A percentile compares a stretch with the other conserved stretches of the same genome.
These are phyloP conservation scores for Leptinotarsa juncta DNA, from an alignment of 2,888 invertebrate genomes.

Conservation along the genomic window DNA sequence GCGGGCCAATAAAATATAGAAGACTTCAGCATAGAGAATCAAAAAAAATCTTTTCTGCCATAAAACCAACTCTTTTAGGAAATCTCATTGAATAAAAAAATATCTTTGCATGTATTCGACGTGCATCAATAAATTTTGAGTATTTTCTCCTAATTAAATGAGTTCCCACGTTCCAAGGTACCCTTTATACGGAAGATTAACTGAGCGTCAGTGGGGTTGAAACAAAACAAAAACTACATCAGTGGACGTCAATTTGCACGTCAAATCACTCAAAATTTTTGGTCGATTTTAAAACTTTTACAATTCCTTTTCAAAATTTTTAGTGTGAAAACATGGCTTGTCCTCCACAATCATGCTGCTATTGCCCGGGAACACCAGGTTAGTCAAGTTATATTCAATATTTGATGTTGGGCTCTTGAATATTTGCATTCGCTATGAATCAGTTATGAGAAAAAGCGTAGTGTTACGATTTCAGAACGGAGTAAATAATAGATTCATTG, in stretches of 20 bases:
- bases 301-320: not conserved
- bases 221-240: slow-evolving; percentile 6
- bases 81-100: no score
- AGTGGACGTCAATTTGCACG: not conserved
- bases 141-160: no score
- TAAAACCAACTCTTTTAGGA: no score
- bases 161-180: not conserved
- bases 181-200: not conserved
- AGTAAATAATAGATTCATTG: no score
- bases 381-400: not conserved
- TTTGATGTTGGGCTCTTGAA: not conserved
- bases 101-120: no score
- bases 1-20: no score
- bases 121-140: no score
- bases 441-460: no score
- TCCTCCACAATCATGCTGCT: not conserved
- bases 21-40: no score
- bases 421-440: not conserved
- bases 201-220: not conserved
- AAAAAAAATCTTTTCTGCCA: no score
- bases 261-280: slow-evolving; percentile 6
- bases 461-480: no score
- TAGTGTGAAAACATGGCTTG: slow-evolving; percentile 4
- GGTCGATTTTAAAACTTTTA: not conserved
- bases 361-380: slow-evolving; percentile 1